These are phyloP conservation scores for Physeter macrocephalus DNA, from an alignment of 2,113 vertebrate genomes.

Conservation along the genomic window DNA sequence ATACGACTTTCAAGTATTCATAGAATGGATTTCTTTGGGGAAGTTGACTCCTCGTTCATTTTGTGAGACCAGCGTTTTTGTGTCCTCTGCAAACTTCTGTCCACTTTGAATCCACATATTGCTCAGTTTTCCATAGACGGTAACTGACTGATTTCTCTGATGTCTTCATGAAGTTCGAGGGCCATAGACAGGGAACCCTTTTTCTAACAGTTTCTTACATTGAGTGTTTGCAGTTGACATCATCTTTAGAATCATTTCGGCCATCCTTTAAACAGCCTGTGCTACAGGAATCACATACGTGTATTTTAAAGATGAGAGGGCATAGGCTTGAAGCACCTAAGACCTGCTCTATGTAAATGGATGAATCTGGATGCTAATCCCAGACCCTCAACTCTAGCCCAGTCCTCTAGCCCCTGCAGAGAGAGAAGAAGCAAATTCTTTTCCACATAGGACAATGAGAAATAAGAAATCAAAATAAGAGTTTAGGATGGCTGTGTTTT, in stretches of 20 bases:
- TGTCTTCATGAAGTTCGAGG: background rate
- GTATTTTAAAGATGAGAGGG: background rate
- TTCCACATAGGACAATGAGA: background rate
- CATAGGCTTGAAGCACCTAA: background rate
- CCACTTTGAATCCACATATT: background rate
- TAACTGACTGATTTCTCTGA: background rate
- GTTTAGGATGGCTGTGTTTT: background rate
- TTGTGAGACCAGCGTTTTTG: background rate
- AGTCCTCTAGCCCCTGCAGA: too few species aligned
- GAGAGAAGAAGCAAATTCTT: background rate
- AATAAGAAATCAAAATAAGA: background rate
- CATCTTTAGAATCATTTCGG: background rate
- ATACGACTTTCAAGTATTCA: background rate
- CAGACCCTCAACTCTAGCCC: background rate
- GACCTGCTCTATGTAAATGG: background rate
- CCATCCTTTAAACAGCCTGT: background rate
- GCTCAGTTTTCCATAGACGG: background rate
- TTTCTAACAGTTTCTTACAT: background rate
- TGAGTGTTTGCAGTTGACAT: background rate
- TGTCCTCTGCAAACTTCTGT: background rate
- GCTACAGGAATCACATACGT: background rate
- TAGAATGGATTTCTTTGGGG: background rate
- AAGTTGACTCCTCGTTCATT: background rate
- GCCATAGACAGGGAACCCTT: background rate
- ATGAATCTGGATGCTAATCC: background rate